Percentiles rank a stretch among this genome's conserved stretches.
phyloP scores from a whole-genome alignment of 2,797 vertebrate genomes.

The Bradypodion ventrale region DNA sequence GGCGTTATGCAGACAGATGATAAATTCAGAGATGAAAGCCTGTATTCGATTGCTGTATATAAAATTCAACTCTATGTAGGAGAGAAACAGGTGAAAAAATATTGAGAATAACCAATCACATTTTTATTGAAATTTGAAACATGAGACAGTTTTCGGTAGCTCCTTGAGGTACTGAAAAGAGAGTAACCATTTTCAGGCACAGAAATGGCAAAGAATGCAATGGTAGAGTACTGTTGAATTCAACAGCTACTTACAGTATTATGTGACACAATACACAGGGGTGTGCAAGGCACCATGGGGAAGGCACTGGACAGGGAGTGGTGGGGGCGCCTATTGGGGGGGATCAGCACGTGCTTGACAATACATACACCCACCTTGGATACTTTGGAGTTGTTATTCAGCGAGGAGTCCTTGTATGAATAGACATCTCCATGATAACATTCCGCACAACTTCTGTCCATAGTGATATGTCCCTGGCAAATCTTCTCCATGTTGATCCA shows the following conservation, averaged over 20 bases:
- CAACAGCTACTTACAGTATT: neutral
- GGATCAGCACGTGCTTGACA: too few relatives aligned
- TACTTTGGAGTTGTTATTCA: too few relatives aligned
- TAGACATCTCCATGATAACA: too few relatives aligned
- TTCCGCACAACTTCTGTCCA: too few relatives aligned
- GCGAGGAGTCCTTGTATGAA: too few relatives aligned
- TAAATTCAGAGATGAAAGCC: neutral
- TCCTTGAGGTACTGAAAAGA: neutral
- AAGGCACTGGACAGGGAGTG: too few relatives aligned
- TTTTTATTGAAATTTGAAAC: neutral
- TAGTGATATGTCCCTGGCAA: too few relatives aligned
- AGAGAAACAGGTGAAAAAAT: neutral
- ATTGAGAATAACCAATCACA: neutral
- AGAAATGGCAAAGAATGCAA: neutral
- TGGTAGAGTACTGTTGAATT: neutral
- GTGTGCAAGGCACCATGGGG: too few relatives aligned
- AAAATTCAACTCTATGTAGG: neutral
- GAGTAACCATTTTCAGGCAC: neutral
- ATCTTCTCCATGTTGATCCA: too few relatives aligned
- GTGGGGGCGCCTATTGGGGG: too few relatives aligned
- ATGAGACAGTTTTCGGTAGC: neutral
- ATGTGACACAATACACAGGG: neutral
- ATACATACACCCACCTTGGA: too few relatives aligned
- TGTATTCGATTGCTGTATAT: too few relatives aligned
- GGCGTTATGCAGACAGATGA: neutral